These are phyloP conservation scores for Anoncus sp. DNA, from an alignment of 2,888 invertebrate genomes.

Conservation along the genomic window DNA sequence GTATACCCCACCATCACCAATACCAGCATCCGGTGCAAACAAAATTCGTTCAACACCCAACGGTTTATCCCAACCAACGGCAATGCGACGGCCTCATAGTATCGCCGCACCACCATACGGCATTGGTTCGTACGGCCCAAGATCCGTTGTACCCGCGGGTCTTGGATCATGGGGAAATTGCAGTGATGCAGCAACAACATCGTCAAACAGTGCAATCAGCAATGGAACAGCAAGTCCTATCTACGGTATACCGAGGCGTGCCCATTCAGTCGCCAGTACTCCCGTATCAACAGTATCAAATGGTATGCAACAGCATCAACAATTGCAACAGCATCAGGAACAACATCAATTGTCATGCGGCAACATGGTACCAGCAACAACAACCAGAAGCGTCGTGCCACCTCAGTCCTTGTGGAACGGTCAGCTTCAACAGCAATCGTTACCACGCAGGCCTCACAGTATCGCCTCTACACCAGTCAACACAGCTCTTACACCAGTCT, in stretches of 20 bases:
- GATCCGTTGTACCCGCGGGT: slow-evolving; percentile 68
- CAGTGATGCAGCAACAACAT: slow-evolving; percentile 38
- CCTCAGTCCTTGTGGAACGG: slow-evolving; percentile 81
- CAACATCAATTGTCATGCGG: slow-evolving; percentile 66
- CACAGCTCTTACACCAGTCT: slow-evolving; percentile 66
- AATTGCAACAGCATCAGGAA: slow-evolving; percentile 65
- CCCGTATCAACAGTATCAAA: slow-evolving; percentile 72
- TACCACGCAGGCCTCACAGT: slow-evolving; percentile 86
- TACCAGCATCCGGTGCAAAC: slow-evolving; percentile 78
- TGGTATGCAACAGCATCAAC: slow-evolving; percentile 63
- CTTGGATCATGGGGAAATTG: slow-evolving; percentile 64
- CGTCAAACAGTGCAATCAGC: slow-evolving; percentile 39
- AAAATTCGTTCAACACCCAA: slow-evolving; percentile 80
- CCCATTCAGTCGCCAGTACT: slow-evolving; percentile 75
- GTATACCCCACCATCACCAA: slow-evolving; percentile 84
- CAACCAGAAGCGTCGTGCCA: slow-evolving; percentile 77
- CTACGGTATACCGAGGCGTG: slow-evolving; percentile 68
- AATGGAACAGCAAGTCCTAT: slow-evolving; percentile 52
- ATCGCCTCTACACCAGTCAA: slow-evolving; percentile 84
- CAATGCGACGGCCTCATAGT: slow-evolving; percentile 85
- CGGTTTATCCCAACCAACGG: slow-evolving; percentile 76
- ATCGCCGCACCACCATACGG: slow-evolving; percentile 84
- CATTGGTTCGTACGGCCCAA: slow-evolving; percentile 77
- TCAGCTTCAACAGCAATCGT: slow-evolving; percentile 77
- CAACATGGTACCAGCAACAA: slow-evolving; percentile 58